Conservation (phyloP, 2,888 invertebrate genomes). For the Eutolmus rufibarbis region DNA sequence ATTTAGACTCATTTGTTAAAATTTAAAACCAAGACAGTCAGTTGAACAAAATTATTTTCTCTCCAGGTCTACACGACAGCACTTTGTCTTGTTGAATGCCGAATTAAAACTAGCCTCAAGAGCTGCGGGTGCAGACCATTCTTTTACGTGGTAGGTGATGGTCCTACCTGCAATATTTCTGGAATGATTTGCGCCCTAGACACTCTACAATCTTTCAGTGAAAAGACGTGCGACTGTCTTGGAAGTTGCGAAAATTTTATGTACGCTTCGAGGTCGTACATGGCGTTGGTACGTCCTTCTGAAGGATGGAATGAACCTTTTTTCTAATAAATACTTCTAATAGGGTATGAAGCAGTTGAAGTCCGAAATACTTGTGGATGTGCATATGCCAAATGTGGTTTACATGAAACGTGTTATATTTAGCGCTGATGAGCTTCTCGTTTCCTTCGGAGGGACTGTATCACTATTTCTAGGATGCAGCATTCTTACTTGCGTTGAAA, state of each 20-base stretch:
- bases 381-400: not conserved
- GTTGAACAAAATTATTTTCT: not conserved
- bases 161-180: constrained; percentile 53
- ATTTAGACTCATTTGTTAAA: too few species aligned
- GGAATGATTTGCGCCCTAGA: constrained; percentile 53
- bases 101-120: constrained; percentile 54
- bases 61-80: constrained; percentile 55
- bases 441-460: not conserved
- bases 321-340: not conserved
- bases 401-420: not conserved
- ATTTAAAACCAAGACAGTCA: too few species aligned
- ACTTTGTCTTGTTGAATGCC: constrained; percentile 58
- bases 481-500: not conserved
- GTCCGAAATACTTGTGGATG: not conserved
- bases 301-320: not conserved
- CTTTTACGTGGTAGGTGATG: constrained; percentile 55
- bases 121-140: constrained; percentile 58
- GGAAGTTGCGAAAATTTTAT: not conserved
- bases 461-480: not conserved
- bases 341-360: not conserved
- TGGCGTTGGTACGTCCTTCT: not conserved
- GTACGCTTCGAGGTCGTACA: not conserved
- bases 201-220: not conserved
- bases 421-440: not conserved
- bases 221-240: not conserved